phyloP scores from a whole-genome alignment of 2,888 invertebrate species.

The Oscheius sp. region DNA sequence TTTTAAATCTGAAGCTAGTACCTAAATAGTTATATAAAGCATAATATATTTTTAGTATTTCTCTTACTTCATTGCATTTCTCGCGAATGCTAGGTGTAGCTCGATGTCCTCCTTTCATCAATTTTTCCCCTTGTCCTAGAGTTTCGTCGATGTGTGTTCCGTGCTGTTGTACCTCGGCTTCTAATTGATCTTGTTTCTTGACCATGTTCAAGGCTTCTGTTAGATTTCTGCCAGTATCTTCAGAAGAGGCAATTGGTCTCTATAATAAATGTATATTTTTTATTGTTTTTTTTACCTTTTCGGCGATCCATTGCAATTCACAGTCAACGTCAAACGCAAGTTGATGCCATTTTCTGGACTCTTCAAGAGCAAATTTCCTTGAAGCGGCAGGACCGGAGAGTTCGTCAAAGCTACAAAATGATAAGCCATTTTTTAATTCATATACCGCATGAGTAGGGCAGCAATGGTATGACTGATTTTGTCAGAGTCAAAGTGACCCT shows the following conservation, averaged over 20 bases:
- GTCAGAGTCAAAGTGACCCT: slow-evolving; percentile 91
- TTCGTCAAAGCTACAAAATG: slow-evolving; percentile 75
- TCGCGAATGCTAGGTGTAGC: slow-evolving; percentile 82
- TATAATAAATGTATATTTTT: slow-evolving; percentile 18
- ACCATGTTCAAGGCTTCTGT: slow-evolving; percentile 89
- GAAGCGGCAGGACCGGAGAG: slow-evolving; percentile 77
- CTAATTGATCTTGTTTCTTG: slow-evolving; percentile 89
- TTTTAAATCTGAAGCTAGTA: neutral
- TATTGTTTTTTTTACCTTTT: slow-evolving; percentile 75
- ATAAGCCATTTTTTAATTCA: too few relatives aligned
- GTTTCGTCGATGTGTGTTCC: slow-evolving; percentile 85
- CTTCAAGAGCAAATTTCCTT: slow-evolving; percentile 76
- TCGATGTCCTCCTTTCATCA: slow-evolving; percentile 83
- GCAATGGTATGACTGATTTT: slow-evolving; percentile 76
- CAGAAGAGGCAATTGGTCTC: slow-evolving; percentile 81
- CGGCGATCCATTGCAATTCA: slow-evolving; percentile 93
- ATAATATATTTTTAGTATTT: neutral
- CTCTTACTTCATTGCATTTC: slow-evolving; percentile 78
- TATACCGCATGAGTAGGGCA: slow-evolving; percentile 40
- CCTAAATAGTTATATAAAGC: neutral
- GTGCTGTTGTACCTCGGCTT: slow-evolving; percentile 87
- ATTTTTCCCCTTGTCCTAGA: slow-evolving; percentile 80
- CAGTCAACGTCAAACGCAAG: slow-evolving; percentile 90
- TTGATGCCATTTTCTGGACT: slow-evolving; percentile 88
- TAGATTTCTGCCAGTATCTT: slow-evolving; percentile 81